Evolutionary conservation across 2,113 vertebrate species (phyloP), one percentile per base, ranked within the genome.

Genomic region (Chaenogobius annularis): DNA sequence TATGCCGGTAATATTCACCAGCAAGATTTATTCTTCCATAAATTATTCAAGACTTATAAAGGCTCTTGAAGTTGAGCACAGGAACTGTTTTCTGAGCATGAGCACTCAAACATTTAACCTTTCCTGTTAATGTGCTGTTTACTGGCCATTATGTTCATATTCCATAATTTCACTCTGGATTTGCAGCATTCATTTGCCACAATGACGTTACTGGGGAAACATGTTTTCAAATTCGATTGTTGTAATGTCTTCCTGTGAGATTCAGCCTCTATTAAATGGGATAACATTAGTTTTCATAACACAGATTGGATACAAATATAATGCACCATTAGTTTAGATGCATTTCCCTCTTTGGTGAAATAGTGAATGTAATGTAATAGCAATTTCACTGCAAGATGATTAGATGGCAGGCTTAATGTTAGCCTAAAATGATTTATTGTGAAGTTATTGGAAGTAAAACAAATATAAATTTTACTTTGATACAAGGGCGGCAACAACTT

Each of bases 41-140:
- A 85, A 88, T 80, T 75, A 84, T 83, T 81, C 73, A 65, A 20
- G 10, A 10, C 12, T 9, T 56, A 72, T 73, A 69, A 80, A 81
- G 65, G 10, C 52, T 74, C 17, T 62, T 66, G 4, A 75, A 70
- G 66, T 67, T 74, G n/a, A 69, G 50, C n/a, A 22, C 50, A 68
- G 69, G 47, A 68, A 47, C 47, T 64, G 40, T 52, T 79, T n/a
- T 78, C 19, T 67, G 15, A 17, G 26, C 48, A 64, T 19, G 68
- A 68, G 54, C 20, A 66, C 7, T 75, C 26, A 58, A 15, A 40
- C 12, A 14, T 66, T 70, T 75, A 26, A 72, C 48, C 70, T 61
- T 44, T 65, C 37, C 11, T 66, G 12, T 64, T 64, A 43, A 20
- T 54, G 40, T 11, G 14, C 40, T 55, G 17, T 69, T 68, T 7